Conservation (phyloP, 2,797 vertebrate genomes). For the Pangasius djambal region DNA sequence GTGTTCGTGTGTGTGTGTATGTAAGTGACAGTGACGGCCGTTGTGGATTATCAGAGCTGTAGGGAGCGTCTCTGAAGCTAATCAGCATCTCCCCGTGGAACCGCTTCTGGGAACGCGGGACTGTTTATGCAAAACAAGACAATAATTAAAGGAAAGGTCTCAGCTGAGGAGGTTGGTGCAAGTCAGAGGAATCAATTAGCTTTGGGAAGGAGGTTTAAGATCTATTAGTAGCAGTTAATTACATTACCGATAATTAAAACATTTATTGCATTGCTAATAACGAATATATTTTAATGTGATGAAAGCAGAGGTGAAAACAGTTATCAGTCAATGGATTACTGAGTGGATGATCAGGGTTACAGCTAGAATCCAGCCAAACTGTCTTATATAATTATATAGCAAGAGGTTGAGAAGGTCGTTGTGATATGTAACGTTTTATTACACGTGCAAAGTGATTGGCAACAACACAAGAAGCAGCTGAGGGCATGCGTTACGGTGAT, state of each 20-base stretch:
- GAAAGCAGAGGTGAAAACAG: slow-evolving; percentile 65
- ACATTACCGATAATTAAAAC: slow-evolving; percentile 71
- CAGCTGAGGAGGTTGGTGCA: slow-evolving; percentile 66
- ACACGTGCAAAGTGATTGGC: background rate
- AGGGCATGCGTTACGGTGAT: background rate
- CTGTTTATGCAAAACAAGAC: slow-evolving; percentile 56
- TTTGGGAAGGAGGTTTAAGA: slow-evolving; percentile 64
- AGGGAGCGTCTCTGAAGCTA: slow-evolving; percentile 55
- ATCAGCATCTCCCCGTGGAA: slow-evolving; percentile 52
- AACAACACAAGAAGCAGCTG: background rate
- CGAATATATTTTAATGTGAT: slow-evolving; percentile 69
- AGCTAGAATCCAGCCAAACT: background rate
- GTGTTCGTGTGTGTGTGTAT: background rate
- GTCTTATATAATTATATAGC: background rate
- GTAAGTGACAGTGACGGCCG: slow-evolving; percentile 48
- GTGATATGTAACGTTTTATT: background rate
- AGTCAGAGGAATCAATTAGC: slow-evolving; percentile 72
- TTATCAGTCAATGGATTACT: slow-evolving; percentile 70
- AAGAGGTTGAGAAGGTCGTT: background rate
- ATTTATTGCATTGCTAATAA: slow-evolving; percentile 73
- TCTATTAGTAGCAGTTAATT: slow-evolving; percentile 77
- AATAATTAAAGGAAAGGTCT: slow-evolving; percentile 55
- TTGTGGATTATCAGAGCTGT: slow-evolving; percentile 65
- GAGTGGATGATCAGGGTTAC: slow-evolving; percentile 66
- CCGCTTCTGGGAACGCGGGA: slow-evolving; percentile 28